Base-by-base conservation (phyloP, 2,797 vertebrate genomes). In the Enteromius radiatus region DNA sequence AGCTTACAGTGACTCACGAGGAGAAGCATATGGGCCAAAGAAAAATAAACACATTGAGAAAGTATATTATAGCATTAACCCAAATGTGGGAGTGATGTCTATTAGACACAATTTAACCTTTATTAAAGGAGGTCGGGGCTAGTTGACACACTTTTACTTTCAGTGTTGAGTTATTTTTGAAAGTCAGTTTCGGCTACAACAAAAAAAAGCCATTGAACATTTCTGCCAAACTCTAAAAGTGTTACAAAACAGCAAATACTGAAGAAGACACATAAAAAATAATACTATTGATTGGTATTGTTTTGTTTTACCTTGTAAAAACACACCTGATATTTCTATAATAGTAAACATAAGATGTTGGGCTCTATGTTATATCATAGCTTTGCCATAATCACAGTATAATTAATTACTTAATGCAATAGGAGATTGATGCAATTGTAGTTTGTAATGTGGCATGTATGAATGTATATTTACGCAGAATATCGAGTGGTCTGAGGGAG, bases 401-500 rank as follows among this genome's bases (percentile, higher is more conserved):
- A 59, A 23, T 61, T 1, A 10, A 61, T 61, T 15, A 3, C 5
- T 61, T 28, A 61, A 28, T 28, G 31, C 14, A 61, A 61, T 61
- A 61, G 56, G 11, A 17, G 15, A 14, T 9, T 54, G 21, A 10
- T n/a, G 26, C 10, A 73, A 61, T 14, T 64, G 41, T 28, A 31
- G 43, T 14, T 31, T 49, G 26, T 28, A 31, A 21, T 7, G 33
- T 77, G 43, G 10, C 33, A 59, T 45, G 56, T 49, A 81, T 61
- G 33, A 23, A 1, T 73, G 23, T 49, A 21, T 76, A 45, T 64
- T 49, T 83, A 43, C 86, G 31, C 88, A 97, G 96, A 89, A 88
- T 92, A 86, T 93, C 88, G 56, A 84, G 68, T 26, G 78, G 90
- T 49, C 78, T 96, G 64, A 92, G 84, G 77, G 87, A 93, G 59